Base-by-base conservation (phyloP, 1,140 invertebrate species). In the Apis dorsata region DNA sequence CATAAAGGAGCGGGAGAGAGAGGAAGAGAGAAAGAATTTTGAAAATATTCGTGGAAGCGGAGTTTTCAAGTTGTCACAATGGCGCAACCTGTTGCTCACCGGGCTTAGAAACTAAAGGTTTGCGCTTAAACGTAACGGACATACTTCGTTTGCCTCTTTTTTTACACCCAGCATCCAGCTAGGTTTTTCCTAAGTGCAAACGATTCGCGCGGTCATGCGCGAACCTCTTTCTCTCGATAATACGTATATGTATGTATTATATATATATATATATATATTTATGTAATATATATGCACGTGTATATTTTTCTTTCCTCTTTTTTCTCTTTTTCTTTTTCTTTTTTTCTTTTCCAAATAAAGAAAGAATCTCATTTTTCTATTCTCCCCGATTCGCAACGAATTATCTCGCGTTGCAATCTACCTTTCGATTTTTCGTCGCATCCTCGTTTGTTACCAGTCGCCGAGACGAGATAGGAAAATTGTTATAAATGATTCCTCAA, bases 41-140 rank as follows among this genome's bases (percentile, higher is more conserved):
- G 77, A 88, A 88, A 88, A 88, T 88, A 88, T 88, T 88, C 84
- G 77, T 74, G 87, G 82, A 85, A 86, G 80, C 84, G 84, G 84
- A 88, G 87, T 88, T 88, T 88, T 88, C 86, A 88, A 88, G 87
- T 88, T 80, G 74, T 85, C 87, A 88, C 86, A 89, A 89, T 88
- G 88, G 87, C 87, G 81, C 88, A 89, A 89, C 88, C 88, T 89
- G 88, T 89, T 89, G 88, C 88, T 51, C 88, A 74, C 66, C 80
- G 88, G 87, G 87, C 87, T 89, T 89, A 89, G 88, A 89, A 89
- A 86, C 88, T 88, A 88, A 89, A 86, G 84, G 88, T 88, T 89
- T 80, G 86, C 85, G 87, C 73, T 88, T 88, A 87, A 88, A 88
- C 82, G 86, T 85, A 88, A 88, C 85, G 87, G 86, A 87, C 83